phyloP scores from a whole-genome alignment of 2,888 invertebrate species.

The Tachina lurida region DNA sequence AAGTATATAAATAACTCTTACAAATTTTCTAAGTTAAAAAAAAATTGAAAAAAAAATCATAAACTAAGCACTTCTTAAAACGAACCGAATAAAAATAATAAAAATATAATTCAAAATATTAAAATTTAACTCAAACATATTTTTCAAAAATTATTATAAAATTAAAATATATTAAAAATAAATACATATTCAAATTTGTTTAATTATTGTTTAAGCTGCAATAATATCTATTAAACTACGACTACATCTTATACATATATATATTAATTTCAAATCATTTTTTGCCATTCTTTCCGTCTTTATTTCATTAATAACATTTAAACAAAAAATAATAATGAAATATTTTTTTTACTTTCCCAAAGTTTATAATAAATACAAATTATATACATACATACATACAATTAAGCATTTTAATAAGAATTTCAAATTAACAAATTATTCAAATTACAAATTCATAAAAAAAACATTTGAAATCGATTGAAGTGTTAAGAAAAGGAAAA shows the following conservation, averaged over 20 bases:
- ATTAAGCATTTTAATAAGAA: conserved; percentile 70
- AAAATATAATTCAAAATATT: conserved; percentile 30
- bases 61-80: conserved; percentile 61
- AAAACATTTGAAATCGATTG: conserved; percentile 72
- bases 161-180: conserved; percentile 24
- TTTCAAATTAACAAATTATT: conserved; percentile 72
- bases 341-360: conserved; percentile 71
- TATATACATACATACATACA: conserved; percentile 62
- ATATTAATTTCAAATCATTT: conserved; percentile 28
- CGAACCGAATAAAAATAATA: conserved; percentile 28
- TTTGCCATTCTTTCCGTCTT: conserved; percentile 22
- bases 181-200: conserved; percentile 20
- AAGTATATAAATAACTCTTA: conserved; percentile 60
- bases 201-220: conserved; percentile 43
- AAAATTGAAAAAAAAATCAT: conserved; percentile 17
- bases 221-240: not conserved
- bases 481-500: conserved; percentile 73
- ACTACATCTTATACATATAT: not conserved
- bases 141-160: conserved; percentile 19
- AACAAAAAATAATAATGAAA: conserved; percentile 29
- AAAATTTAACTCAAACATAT: not conserved
- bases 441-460: conserved; percentile 67
- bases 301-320: conserved; percentile 37
- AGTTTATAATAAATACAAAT: conserved; percentile 61
- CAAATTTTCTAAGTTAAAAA: conserved; percentile 64